Base-by-base conservation (phyloP, 2,888 invertebrate genomes). In the Nomada fucata region DNA sequence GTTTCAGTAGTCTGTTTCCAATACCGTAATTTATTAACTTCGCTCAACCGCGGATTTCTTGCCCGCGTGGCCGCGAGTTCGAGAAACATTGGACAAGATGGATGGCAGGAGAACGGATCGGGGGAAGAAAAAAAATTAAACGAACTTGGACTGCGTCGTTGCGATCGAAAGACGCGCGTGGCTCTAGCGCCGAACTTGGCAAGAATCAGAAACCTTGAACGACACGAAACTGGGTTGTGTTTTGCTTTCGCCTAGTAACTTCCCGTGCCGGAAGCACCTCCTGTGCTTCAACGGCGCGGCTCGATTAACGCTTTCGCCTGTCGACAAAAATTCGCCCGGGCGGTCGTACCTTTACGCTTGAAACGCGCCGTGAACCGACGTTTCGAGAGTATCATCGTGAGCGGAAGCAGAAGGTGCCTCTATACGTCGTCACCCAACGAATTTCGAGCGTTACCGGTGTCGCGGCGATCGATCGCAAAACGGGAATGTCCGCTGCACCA, bases 141-240 rank as follows among this genome's bases (percentile, higher is more conserved):
- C 60, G 63, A 55, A 15, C 68, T 68, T 64, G 23, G 29, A n/a
- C 42, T 3, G 20, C 53, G 70, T 68, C 23, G 10, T 10, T 47
- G 70, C 9, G 68, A 59, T 64, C 68, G 61, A 29, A 23, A 68
- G 61, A 60, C 68, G 23, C 42, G 65, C 42, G 11, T 60, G 13
- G 23, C n/a, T 18, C 11, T 26, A 13, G 63, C 23, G n/a, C 67
- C 29, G 65, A 80, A 76, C 59, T 82, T 82, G 76, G 76, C 82
- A 68, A 76, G 72, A 59, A 57, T 76, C 36, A 29, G 67, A 29
- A 79, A 76, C 79, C 75, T 76, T 68, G 76, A 82, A 76, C 50
- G 71, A 65, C 47, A 26, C 64, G 79, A 64, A 76, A 80, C 67
- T 72, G 59, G 75, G 72, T 80, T 76, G 60, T 67, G 76, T 72